phyloP scores from a whole-genome alignment of 2,797 vertebrate genomes.

The Oceanodroma leucorhoa region DNA sequence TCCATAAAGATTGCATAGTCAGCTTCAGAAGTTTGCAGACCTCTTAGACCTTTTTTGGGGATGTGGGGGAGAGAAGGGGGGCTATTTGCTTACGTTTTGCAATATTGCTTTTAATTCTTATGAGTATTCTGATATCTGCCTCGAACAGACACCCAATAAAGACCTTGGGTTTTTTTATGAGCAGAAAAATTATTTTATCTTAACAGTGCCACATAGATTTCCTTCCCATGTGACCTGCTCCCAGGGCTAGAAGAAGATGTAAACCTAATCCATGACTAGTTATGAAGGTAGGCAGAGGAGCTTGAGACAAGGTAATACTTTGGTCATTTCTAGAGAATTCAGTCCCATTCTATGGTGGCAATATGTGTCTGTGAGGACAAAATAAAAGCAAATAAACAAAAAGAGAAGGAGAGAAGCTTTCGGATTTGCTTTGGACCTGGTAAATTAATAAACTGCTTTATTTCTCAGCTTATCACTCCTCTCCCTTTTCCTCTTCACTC shows the following conservation, averaged over 20 bases:
- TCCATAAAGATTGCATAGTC: not conserved
- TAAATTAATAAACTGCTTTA: not conserved
- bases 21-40: not conserved
- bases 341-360: not conserved
- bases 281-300: not conserved
- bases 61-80: not conserved
- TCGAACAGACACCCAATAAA: not conserved
- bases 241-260: not conserved
- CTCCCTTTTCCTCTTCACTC: not conserved
- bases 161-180: not conserved
- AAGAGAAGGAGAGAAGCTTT: not conserved
- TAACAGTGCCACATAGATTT: not conserved
- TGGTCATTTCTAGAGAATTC: not conserved
- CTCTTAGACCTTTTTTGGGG: not conserved
- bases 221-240: not conserved
- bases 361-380: not conserved
- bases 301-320: not conserved
- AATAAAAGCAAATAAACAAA: not conserved
- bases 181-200: not conserved
- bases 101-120: not conserved
- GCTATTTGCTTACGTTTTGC: not conserved
- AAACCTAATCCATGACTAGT: not conserved
- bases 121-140: not conserved
- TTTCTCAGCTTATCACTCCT: not conserved
- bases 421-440: not conserved